Percentiles rank a stretch among this genome's conserved stretches.
phyloP scores from a whole-genome alignment of 2,797 vertebrate genomes.

The Gadopsis bispinosus region DNA sequence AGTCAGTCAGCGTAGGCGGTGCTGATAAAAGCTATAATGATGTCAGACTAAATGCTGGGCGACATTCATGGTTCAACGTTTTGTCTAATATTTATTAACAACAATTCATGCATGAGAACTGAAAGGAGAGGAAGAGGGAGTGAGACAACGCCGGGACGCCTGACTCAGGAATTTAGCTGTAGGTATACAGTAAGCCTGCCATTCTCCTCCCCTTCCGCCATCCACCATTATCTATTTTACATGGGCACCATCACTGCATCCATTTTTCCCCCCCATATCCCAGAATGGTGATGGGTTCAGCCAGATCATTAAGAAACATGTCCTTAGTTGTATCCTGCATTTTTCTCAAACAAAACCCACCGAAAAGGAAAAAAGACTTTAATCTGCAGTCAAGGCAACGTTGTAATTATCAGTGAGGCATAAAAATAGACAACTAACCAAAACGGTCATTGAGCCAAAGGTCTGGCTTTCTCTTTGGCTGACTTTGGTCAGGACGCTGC shows the following conservation, averaged over 20 bases:
- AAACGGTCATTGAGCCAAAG: constrained; percentile 33
- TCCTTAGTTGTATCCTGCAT: not conserved
- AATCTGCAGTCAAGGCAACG: constrained; percentile 19
- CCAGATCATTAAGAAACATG: not conserved
- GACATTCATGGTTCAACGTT: not conserved
- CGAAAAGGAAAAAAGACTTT: constrained; percentile 5
- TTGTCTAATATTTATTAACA: not conserved
- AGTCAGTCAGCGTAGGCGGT: too few species aligned
- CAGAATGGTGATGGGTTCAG: too few species aligned
- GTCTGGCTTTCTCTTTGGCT: constrained; percentile 35
- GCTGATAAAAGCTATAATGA: not conserved
- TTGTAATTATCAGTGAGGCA: constrained; percentile 49
- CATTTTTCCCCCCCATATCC: too few species aligned
- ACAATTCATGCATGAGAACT: not conserved
- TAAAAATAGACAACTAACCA: constrained; percentile 27
- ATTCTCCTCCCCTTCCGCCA: too few species aligned
- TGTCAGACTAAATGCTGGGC: not conserved
- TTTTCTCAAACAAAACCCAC: constrained; percentile 19
- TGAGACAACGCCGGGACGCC: too few species aligned
- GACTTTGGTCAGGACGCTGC: not conserved
- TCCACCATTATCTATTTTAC: too few species aligned
- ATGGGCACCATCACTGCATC: too few species aligned
- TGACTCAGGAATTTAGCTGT: too few species aligned
- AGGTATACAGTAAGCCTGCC: too few species aligned
- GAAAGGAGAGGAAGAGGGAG: too few species aligned